A percentile compares a stretch with the other conserved stretches of the same genome.
phyloP scores from a whole-genome alignment of 2,888 invertebrate species.

The Gryllus longicercus region DNA sequence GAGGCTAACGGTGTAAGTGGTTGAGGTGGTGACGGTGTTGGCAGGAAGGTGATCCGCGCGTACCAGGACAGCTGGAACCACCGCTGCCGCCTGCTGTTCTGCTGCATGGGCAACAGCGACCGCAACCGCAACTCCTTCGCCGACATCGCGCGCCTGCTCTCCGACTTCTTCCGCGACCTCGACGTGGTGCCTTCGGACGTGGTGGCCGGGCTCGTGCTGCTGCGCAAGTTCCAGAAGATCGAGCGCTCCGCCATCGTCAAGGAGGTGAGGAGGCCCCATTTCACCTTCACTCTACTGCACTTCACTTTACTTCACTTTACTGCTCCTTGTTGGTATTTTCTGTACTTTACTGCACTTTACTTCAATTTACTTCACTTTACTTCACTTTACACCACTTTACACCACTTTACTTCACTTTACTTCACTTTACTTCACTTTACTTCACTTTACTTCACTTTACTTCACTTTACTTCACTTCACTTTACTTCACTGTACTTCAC shows the following conservation, averaged over 20 bases:
- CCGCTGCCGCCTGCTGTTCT: constrained; percentile 74
- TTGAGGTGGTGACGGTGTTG: constrained; percentile 39
- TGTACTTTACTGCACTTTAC: no score
- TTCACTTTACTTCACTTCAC: no score
- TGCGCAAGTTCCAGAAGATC: constrained; percentile 75
- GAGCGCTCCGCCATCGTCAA: constrained; percentile 71
- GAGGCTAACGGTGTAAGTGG: no score
- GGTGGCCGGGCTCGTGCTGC: constrained; percentile 74
- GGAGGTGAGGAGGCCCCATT: constrained; percentile 49
- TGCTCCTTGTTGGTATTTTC: no score
- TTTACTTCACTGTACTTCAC: no score
- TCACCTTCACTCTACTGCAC: no score
- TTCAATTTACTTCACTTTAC: no score
- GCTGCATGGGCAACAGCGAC: constrained; percentile 76
- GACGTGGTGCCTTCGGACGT: constrained; percentile 87
- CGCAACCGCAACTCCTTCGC: constrained; percentile 76
- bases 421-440: no score
- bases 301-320: no score
- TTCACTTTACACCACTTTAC: no score
- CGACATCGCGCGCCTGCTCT: constrained; percentile 76
- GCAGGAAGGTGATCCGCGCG: constrained; percentile 77
- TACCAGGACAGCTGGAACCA: constrained; percentile 88
- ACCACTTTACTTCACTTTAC: no score
- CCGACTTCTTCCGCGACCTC: constrained; percentile 82
- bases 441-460: no score